Evolutionary conservation across 2,113 vertebrate species (phyloP).

Genomic region (Petromus typicus): DNA sequence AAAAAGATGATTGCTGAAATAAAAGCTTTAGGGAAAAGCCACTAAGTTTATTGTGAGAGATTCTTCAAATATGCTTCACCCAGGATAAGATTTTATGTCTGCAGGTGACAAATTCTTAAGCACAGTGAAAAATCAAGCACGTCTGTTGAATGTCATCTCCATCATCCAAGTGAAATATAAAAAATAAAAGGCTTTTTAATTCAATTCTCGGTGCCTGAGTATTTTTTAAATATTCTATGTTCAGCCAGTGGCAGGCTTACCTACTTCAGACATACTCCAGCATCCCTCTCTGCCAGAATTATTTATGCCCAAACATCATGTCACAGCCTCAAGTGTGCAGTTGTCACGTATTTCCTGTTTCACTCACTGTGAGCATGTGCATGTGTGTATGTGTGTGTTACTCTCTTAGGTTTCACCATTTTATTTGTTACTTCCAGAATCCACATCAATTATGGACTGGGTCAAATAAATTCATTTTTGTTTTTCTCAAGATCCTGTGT

Average conservation of each 20-base stretch:
- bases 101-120: constrained; percentile 1
- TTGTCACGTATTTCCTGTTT: background rate
- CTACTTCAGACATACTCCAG: background rate
- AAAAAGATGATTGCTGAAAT: constrained; percentile 52
- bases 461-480: background rate
- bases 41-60: background rate
- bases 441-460: background rate
- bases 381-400: background rate
- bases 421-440: background rate
- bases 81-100: constrained; percentile 20
- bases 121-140: background rate
- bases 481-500: background rate
- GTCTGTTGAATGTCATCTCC: background rate
- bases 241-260: background rate
- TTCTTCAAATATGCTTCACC: background rate
- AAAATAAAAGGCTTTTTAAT: background rate
- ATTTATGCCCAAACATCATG: background rate
- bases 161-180: background rate
- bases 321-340: background rate
- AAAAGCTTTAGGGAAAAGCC: constrained; percentile 30
- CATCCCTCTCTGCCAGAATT: background rate
- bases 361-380: background rate
- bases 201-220: background rate
- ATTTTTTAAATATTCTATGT: background rate
- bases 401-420: background rate